phyloP scores from a whole-genome alignment of 2,113 vertebrate species.

The Calidris pygmaea region DNA sequence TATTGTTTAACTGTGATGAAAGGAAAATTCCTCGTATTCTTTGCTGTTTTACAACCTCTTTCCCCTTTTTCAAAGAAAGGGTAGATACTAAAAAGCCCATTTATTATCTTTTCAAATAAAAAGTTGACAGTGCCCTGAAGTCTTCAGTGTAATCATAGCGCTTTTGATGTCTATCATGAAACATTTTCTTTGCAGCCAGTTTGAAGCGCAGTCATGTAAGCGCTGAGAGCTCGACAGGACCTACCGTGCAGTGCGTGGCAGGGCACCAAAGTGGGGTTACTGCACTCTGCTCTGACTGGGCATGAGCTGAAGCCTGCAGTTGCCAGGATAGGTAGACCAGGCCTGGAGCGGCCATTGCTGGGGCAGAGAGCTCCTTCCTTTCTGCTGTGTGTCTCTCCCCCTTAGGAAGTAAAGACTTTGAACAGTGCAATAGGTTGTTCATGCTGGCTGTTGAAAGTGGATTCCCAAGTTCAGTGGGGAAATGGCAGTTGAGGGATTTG shows the following conservation, averaged over 20 bases:
- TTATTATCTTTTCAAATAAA: not conserved
- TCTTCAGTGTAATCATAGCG: not conserved
- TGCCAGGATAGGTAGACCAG: not conserved
- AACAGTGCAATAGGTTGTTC: not conserved
- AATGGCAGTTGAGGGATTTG: not conserved
- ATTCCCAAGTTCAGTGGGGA: not conserved
- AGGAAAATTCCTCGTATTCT: not conserved
- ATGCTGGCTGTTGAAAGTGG: not conserved
- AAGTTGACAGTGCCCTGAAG: not conserved
- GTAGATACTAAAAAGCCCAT: not conserved
- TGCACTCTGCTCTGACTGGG: not conserved
- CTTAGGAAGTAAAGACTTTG: not conserved
- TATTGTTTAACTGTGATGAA: not conserved
- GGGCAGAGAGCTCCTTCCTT: not conserved
- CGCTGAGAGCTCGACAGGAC: not conserved
- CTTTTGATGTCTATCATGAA: not conserved
- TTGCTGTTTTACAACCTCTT: not conserved
- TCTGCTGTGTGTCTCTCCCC: not conserved
- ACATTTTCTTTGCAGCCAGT: not conserved
- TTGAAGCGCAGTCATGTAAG: not conserved
- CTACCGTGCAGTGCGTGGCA: fast-evolving
- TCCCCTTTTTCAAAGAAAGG: not conserved
- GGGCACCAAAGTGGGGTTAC: not conserved
- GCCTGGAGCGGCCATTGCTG: not conserved
- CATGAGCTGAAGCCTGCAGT: not conserved